Evolutionary conservation across 2,113 vertebrate genomes (phyloP).

Genomic region (Eurypyga helias): DNA sequence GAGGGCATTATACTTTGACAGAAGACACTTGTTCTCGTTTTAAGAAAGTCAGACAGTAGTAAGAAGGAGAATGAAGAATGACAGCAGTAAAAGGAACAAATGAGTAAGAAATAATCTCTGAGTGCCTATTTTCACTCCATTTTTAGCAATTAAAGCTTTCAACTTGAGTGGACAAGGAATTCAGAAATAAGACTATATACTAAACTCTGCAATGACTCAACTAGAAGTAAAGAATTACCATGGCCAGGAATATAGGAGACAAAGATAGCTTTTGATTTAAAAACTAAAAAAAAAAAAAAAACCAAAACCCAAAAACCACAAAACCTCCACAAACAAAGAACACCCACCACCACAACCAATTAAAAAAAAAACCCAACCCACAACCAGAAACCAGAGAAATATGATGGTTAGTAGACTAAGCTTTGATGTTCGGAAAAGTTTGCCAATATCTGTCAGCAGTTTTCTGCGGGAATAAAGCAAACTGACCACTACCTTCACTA

Average conservation of each 20-base stretch:
- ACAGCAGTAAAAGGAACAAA: background rate
- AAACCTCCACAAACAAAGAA: no score
- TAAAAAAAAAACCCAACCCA: no score
- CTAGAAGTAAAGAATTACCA: background rate
- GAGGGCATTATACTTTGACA: background rate
- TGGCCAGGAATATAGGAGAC: background rate
- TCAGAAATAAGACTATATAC: background rate
- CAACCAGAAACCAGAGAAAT: no score
- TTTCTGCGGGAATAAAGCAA: background rate
- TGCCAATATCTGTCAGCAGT: fast-evolving
- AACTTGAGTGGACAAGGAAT: background rate
- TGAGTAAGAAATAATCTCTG: background rate
- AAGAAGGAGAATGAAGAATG: background rate
- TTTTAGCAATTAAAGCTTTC: background rate
- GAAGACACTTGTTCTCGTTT: background rate
- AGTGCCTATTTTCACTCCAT: background rate
- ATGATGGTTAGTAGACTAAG: background rate
- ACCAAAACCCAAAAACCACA: no score
- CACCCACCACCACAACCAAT: no score
- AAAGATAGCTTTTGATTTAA: background rate
- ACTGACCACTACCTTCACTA: background rate
- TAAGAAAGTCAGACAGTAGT: background rate
- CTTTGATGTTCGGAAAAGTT: background rate
- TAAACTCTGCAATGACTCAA: background rate
- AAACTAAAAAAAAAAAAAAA: background rate